Percentiles rank a stretch among this genome's conserved stretches.
These are phyloP conservation scores for Campylomormyrus numenius DNA, from an alignment of 2,113 vertebrate species.

Conservation along the genomic window DNA sequence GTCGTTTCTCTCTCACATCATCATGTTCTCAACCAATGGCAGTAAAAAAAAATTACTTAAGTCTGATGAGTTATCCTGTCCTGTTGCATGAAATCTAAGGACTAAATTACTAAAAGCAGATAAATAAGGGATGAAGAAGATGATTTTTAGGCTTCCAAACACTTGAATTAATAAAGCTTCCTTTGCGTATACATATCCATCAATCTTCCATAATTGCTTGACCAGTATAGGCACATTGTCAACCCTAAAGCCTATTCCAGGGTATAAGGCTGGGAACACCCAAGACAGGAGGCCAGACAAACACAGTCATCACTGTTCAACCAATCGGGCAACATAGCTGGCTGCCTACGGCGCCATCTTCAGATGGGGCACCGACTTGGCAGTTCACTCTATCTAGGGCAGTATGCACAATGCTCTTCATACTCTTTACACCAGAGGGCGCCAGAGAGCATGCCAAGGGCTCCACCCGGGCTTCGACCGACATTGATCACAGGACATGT, in stretches of 20 bases:
- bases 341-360: neutral
- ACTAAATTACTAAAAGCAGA: neutral
- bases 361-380: neutral
- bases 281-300: neutral
- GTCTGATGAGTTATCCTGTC: neutral
- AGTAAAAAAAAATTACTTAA: neutral
- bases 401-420: neutral
- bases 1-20: neutral
- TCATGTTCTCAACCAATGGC: neutral
- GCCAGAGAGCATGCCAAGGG: neutral
- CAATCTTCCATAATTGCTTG: neutral
- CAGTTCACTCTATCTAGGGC: neutral
- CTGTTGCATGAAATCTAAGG: neutral
- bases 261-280: neutral
- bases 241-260: neutral
- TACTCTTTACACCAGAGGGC: neutral
- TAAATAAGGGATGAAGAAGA: neutral
- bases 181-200: neutral
- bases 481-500: neutral
- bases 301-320: neutral
- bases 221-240: neutral
- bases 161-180: neutral
- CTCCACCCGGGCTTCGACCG: neutral
- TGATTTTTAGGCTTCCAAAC: neutral
- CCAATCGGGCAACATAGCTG: neutral